Evolutionary conservation across 2,888 invertebrate species (phyloP).

Genomic region (Morpho achilles): DNA sequence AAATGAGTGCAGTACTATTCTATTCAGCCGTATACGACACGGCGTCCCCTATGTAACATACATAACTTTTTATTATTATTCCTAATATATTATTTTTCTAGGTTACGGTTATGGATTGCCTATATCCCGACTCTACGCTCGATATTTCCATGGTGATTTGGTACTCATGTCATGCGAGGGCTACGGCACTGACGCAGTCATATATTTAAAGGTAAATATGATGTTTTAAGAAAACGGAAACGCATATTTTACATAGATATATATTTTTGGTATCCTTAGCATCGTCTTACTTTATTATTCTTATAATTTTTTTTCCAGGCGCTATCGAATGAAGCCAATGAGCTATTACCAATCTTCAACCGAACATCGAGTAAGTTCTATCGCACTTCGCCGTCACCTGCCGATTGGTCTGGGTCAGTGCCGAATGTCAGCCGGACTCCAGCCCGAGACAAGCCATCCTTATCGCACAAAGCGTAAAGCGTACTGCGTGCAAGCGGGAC

Average conservation of each 20-base stretch:
- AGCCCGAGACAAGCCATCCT: conserved; percentile 28
- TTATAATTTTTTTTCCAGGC: conserved; percentile 79
- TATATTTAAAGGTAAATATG: conserved; percentile 94
- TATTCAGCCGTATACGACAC: too few species aligned
- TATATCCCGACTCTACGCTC: conserved; percentile 95
- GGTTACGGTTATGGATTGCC: conserved; percentile 98
- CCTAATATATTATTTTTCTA: conserved; percentile 30
- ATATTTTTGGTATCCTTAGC: too few species aligned
- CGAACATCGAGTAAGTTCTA: conserved; percentile 96
- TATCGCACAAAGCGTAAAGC: conserved; percentile 46
- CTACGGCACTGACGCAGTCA: conserved; percentile 96
- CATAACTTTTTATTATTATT: too few species aligned
- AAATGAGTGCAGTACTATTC: too few species aligned
- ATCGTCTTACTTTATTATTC: not conserved
- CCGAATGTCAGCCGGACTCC: conserved; percentile 20
- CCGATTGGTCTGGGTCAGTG: conserved; percentile 89
- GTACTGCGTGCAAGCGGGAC: not conserved
- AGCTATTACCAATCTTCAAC: conserved; percentile 97
- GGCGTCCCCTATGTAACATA: too few species aligned
- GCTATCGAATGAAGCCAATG: conserved; percentile 97
- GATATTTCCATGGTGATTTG: conserved; percentile 98
- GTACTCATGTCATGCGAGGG: conserved; percentile 97
- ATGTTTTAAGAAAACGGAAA: too few species aligned
- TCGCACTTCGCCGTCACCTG: conserved; percentile 87
- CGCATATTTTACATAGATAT: too few species aligned